Evolutionary conservation across 2,888 invertebrate species (phyloP).

Genomic region (Drosophila mercatorum): DNA sequence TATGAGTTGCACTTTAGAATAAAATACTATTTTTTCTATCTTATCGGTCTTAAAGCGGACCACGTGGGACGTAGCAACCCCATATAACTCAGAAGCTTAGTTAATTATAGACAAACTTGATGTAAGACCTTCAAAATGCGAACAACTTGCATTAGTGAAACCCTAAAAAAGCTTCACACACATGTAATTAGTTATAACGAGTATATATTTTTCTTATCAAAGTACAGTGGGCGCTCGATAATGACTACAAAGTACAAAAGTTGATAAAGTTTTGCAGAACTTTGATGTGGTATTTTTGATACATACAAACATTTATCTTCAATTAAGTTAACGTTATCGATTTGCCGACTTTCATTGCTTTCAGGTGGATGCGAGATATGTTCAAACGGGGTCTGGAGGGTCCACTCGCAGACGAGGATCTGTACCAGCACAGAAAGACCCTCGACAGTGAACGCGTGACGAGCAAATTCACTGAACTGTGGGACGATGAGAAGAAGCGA

Average conservation of each 20-base stretch:
- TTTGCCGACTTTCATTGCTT: conserved; percentile 7
- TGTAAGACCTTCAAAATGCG: conserved; percentile 4
- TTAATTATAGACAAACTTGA: neutral
- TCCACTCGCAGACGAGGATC: conserved; percentile 86
- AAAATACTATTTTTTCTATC: neutral
- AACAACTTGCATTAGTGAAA: neutral
- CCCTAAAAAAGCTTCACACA: conserved; percentile 6
- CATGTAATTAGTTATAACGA: conserved; percentile 17
- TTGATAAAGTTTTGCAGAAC: neutral
- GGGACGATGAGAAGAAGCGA: conserved; percentile 83
- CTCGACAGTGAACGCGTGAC: conserved; percentile 86
- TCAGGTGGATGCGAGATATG: conserved; percentile 85
- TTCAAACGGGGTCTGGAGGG: conserved; percentile 85
- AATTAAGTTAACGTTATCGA: neutral
- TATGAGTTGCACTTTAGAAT: neutral
- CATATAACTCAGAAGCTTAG: neutral
- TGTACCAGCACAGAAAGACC: conserved; percentile 86
- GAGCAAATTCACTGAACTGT: conserved; percentile 83
- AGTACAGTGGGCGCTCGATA: neutral
- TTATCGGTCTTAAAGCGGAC: neutral
- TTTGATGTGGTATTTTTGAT: neutral
- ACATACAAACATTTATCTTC: neutral
- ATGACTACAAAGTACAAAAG: neutral
- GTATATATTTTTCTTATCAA: conserved; percentile 11
- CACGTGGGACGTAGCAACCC: neutral